Conservation (phyloP, 2,888 invertebrate genomes). For the Caenorhabditis sulstoni region DNA sequence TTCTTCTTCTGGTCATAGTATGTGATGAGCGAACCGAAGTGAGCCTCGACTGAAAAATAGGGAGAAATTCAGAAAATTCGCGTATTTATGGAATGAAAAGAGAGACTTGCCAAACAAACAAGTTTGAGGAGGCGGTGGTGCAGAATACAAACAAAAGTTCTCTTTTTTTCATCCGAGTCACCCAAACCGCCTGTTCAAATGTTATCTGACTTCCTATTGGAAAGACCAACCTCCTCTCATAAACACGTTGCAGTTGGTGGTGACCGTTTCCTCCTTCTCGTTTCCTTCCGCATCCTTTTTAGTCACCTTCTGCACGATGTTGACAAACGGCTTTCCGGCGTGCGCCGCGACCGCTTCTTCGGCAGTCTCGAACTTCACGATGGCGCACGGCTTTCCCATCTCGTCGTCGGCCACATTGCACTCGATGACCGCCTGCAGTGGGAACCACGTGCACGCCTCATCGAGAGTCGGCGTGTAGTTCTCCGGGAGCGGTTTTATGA, state of each 20-base stretch:
- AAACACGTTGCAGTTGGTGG: conserved; percentile 58
- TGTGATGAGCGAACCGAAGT: conserved; percentile 62
- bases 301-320: conserved; percentile 11
- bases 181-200: conserved; percentile 23
- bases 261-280: conserved; percentile 25
- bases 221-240: conserved; percentile 59
- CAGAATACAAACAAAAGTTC: conserved; percentile 25
- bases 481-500: conserved; percentile 60
- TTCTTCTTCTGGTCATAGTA: conserved; percentile 55
- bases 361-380: conserved; percentile 64
- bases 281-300: conserved; percentile 13
- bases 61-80: not conserved
- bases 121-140: conserved; percentile 12
- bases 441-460: conserved; percentile 63
- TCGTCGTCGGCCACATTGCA: conserved; percentile 55
- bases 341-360: conserved; percentile 66
- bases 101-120: conserved; percentile 3
- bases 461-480: conserved; percentile 53
- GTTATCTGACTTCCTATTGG: not conserved
- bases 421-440: conserved; percentile 49
- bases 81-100: not conserved
- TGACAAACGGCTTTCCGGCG: conserved; percentile 48
- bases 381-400: conserved; percentile 55
- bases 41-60: conserved; percentile 64
- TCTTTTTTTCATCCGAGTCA: no score